Evolutionary conservation across 2,113 vertebrate species (phyloP).

Genomic region (Pandion haliaetus): DNA sequence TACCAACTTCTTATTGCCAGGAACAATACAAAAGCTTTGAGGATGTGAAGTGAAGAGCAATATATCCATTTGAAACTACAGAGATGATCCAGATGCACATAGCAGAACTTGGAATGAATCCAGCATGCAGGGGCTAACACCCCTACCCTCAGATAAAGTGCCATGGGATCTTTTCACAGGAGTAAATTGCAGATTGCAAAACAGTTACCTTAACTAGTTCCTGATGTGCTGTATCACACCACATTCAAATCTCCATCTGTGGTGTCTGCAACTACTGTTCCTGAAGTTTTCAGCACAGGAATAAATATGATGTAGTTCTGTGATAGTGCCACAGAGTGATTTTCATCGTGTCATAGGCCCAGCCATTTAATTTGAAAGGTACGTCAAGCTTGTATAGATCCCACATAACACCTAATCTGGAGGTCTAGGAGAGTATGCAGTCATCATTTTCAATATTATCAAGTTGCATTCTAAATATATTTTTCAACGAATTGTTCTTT

Average conservation of each 20-base stretch:
- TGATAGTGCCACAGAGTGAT: neutral
- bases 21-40: neutral
- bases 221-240: constrained; percentile 72
- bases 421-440: neutral
- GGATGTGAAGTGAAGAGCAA: neutral
- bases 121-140: constrained; percentile 29
- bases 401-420: neutral
- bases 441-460: neutral
- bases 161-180: constrained; percentile 68
- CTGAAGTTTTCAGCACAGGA: constrained; percentile 3
- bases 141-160: constrained; percentile 56
- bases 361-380: neutral
- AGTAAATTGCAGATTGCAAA: constrained; percentile 62
- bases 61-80: neutral
- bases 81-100: neutral
- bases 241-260: constrained; percentile 75
- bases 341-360: neutral
- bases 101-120: constrained; percentile 46
- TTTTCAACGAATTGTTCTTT: neutral
- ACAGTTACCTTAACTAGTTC: constrained; percentile 73
- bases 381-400: neutral
- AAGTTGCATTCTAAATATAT: neutral
- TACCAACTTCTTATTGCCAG: neutral
- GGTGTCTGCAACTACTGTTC: constrained; percentile 68
- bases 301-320: constrained; percentile 23